These are phyloP conservation scores for Parnassius mnemosyne DNA, from an alignment of 2,888 invertebrate species.

Conservation along the genomic window DNA sequence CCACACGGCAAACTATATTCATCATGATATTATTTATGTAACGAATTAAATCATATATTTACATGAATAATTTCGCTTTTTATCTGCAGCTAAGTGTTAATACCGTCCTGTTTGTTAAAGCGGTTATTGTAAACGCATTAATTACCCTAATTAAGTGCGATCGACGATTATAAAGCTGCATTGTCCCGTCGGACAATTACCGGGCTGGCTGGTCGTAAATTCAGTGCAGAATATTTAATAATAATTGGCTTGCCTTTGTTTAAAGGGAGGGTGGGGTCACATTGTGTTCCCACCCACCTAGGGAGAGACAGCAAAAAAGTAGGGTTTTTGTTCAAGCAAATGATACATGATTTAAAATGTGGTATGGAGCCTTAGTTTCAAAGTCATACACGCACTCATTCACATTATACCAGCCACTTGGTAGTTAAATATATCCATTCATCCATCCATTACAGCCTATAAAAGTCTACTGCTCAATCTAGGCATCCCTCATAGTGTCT, in stretches of 20 bases:
- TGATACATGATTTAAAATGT: too few species aligned
- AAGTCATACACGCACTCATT: too few species aligned
- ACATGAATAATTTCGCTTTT: too few species aligned
- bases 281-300: slow-evolving; percentile 36
- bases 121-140: slow-evolving; percentile 41
- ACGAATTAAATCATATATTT: too few species aligned
- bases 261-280: slow-evolving; percentile 50
- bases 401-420: too few species aligned
- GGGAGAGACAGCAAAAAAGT: slow-evolving; percentile 43
- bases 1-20: too few species aligned
- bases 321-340: background rate
- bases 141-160: slow-evolving; percentile 47
- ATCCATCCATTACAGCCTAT: too few species aligned
- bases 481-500: too few species aligned
- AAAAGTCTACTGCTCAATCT: too few species aligned
- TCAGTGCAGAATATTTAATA: slow-evolving; percentile 57
- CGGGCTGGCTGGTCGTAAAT: slow-evolving; percentile 43
- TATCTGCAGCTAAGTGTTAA: background rate
- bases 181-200: slow-evolving; percentile 58
- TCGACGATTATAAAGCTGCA: slow-evolving; percentile 45
- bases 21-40: too few species aligned
- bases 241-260: slow-evolving; percentile 77
- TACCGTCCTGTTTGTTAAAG: slow-evolving; percentile 10
- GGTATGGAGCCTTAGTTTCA: too few species aligned
- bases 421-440: too few species aligned